Percentiles rank a stretch among this genome's conserved stretches.
Conservation (phyloP, 2,888 invertebrate genomes). For the Nycteola revayana region DNA sequence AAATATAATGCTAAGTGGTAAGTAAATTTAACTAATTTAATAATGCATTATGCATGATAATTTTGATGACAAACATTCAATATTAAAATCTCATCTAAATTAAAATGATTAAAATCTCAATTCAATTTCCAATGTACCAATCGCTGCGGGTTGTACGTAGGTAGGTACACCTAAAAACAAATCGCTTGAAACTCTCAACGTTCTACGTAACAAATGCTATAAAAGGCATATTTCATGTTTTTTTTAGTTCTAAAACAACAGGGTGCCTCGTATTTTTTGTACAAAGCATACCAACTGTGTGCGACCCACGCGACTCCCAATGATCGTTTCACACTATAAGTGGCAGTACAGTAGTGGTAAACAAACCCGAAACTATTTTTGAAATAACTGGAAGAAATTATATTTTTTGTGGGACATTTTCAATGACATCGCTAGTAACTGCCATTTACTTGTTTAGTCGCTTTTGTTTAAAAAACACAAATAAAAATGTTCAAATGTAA, state of each 20-base stretch:
- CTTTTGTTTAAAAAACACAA: too few species aligned
- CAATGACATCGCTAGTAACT: conserved; percentile 12
- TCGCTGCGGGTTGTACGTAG: conserved; percentile 58
- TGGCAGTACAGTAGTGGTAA: conserved; percentile 69
- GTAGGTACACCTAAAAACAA: conserved; percentile 57
- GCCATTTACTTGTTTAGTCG: conserved; percentile 1
- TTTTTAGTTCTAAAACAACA: conserved; percentile 76
- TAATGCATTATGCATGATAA: conserved; percentile 34
- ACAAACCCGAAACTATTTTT: conserved; percentile 63
- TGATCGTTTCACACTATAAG: conserved; percentile 78
- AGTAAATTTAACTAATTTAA: conserved; percentile 30
- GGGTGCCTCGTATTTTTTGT: conserved; percentile 76
- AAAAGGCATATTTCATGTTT: conserved; percentile 76
- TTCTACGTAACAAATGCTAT: conserved; percentile 68
- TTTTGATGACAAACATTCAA: conserved; percentile 33
- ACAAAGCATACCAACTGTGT: conserved; percentile 61
- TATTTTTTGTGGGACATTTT: conserved; percentile 31
- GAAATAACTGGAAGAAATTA: conserved; percentile 28
- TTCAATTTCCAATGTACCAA: conserved; percentile 31
- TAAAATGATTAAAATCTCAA: too few species aligned
- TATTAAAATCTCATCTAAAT: conserved; percentile 33
- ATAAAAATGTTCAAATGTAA: too few species aligned
- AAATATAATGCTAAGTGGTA: conserved; percentile 18
- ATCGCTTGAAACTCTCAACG: conserved; percentile 63
- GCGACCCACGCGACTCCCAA: conserved; percentile 64